Evolutionary conservation across 2,113 vertebrate genomes (phyloP).

Genomic region (Carettochelys insculpta): DNA sequence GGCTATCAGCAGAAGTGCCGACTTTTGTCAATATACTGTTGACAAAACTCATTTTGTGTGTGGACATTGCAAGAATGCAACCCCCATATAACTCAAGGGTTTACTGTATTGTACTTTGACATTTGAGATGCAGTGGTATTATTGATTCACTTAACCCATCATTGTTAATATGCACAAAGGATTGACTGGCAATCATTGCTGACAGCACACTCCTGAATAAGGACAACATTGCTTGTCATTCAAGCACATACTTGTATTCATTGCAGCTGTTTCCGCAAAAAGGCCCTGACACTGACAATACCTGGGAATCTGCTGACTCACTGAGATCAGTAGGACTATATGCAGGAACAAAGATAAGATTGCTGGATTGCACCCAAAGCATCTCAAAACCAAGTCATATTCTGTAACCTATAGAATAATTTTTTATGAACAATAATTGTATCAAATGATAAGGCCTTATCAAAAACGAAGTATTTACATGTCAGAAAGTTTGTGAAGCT

Average conservation of each 20-base stretch:
- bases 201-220: not conserved
- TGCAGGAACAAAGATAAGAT: not conserved
- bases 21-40: too few relatives aligned
- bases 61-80: too few relatives aligned
- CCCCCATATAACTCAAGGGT: too few relatives aligned
- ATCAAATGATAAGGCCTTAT: not conserved
- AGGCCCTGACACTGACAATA: not conserved
- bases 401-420: not conserved
- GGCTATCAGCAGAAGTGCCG: too few relatives aligned
- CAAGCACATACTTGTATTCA: not conserved
- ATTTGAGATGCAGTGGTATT: not conserved
- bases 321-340: not conserved
- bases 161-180: not conserved
- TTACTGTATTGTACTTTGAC: not conserved
- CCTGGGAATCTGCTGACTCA: rapidly evolving
- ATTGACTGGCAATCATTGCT: not conserved
- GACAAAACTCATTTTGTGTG: too few relatives aligned
- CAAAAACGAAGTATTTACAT: not conserved
- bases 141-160: conserved; percentile 20
- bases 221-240: not conserved
- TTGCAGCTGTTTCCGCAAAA: not conserved
- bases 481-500: not conserved
- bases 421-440: not conserved
- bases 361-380: not conserved
- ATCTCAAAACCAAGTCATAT: not conserved